A percentile compares a stretch with the other conserved stretches of the same genome.
These are phyloP conservation scores for Nemapogon koenigi DNA, from an alignment of 2,888 invertebrate species.

Conservation along the genomic window DNA sequence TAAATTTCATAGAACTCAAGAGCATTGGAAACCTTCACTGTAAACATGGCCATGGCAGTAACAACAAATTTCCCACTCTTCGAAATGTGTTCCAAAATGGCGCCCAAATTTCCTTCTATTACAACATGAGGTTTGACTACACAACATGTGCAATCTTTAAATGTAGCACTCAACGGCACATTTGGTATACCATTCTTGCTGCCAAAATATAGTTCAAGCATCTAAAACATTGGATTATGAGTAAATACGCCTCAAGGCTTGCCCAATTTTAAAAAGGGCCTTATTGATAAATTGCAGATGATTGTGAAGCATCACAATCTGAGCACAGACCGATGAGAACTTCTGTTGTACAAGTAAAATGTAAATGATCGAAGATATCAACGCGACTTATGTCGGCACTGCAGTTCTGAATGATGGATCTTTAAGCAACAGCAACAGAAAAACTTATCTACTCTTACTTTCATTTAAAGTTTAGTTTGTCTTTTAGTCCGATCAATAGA, in stretches of 20 bases:
- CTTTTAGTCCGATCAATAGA: too few relatives aligned
- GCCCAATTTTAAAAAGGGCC: neutral
- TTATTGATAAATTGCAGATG: neutral
- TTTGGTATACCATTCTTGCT: conserved; percentile 31
- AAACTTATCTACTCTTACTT: too few relatives aligned
- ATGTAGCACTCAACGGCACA: conserved; percentile 57
- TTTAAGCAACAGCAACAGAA: too few relatives aligned
- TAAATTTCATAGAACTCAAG: conserved; percentile 93
- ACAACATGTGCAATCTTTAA: conserved; percentile 75
- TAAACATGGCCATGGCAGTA: conserved; percentile 80
- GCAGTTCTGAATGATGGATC: too few relatives aligned
- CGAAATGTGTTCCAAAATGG: conserved; percentile 76
- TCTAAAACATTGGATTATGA: too few relatives aligned
- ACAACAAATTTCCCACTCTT: conserved; percentile 73
- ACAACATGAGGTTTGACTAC: conserved; percentile 91
- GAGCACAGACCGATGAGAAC: too few relatives aligned
- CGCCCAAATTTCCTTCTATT: conserved; percentile 74
- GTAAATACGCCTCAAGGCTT: neutral
- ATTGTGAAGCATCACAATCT: too few relatives aligned
- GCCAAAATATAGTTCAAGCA: conserved; percentile 42
- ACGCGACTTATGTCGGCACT: too few relatives aligned
- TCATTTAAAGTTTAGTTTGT: too few relatives aligned
- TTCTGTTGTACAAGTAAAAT: too few relatives aligned
- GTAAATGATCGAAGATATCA: too few relatives aligned
- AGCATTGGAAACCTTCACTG: conserved; percentile 78